Evolutionary conservation across 2,113 vertebrate genomes (phyloP).

Genomic region (Nothocercus nigrocapillus): DNA sequence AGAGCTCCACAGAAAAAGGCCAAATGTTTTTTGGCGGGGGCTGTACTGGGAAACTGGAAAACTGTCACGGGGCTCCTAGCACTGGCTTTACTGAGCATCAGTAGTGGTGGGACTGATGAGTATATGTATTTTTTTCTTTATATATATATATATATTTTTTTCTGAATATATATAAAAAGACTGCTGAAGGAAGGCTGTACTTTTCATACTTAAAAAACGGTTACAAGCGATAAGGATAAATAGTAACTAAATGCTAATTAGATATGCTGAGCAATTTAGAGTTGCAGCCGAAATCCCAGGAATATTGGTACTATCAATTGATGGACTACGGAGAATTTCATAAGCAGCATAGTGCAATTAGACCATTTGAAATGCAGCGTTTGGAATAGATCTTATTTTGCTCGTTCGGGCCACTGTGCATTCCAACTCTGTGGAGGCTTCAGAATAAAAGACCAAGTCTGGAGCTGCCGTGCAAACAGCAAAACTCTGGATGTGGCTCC

Average conservation of each 20-base stretch:
- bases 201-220: neutral
- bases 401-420: neutral
- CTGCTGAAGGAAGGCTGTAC: neutral
- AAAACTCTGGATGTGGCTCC: neutral
- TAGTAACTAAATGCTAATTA: conserved; percentile 39
- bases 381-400: neutral
- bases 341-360: neutral
- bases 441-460: fast-evolving
- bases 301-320: neutral
- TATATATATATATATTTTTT: no score
- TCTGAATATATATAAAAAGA: neutral
- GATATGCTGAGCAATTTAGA: neutral
- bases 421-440: neutral
- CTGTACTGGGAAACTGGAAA: neutral
- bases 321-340: conserved; percentile 14
- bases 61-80: neutral
- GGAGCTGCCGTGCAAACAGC: neutral
- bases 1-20: neutral
- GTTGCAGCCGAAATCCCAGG: conserved; percentile 15
- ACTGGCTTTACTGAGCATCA: neutral
- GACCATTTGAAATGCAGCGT: neutral
- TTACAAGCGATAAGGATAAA: neutral
- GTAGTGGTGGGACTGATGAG: neutral
- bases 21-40: neutral
- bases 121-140: no score